phyloP scores from a whole-genome alignment of 2,113 vertebrate species.

The Thunnus maccoyii region DNA sequence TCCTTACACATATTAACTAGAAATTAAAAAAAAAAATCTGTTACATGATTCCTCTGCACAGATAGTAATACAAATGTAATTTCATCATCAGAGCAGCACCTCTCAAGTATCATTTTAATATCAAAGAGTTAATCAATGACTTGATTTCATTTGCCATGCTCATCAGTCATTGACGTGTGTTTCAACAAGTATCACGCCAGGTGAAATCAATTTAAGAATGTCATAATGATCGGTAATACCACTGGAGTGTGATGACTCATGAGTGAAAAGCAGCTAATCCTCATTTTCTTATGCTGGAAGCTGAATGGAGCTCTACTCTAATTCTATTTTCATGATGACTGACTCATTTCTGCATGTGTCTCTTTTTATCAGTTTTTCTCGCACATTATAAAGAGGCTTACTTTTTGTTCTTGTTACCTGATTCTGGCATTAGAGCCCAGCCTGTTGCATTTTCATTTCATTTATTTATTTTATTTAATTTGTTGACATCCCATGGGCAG shows the following conservation, averaged over 20 bases:
- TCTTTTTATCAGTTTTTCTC: slow-evolving; percentile 29
- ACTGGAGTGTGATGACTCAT: slow-evolving; percentile 56
- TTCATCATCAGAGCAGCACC: slow-evolving; percentile 2
- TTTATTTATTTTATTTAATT: slow-evolving; percentile 27
- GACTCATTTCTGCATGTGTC: slow-evolving; percentile 44
- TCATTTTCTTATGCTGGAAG: slow-evolving; percentile 37
- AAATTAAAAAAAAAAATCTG: neutral
- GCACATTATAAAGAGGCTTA: slow-evolving; percentile 18
- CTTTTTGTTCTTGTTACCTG: slow-evolving; percentile 47
- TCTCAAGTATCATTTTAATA: slow-evolving; percentile 50
- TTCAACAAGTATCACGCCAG: slow-evolving; percentile 63
- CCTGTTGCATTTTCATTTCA: slow-evolving; percentile 52
- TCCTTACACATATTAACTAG: neutral
- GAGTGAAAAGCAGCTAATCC: slow-evolving; percentile 65
- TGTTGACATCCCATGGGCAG: slow-evolving; percentile 39
- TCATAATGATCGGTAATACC: slow-evolving; percentile 62
- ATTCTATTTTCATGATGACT: slow-evolving; percentile 58
- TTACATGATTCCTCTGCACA: neutral
- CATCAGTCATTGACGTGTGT: slow-evolving; percentile 59
- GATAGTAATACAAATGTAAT: slow-evolving; percentile 15
- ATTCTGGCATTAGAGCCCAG: slow-evolving; percentile 47
- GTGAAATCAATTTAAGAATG: slow-evolving; percentile 70
- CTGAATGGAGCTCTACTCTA: slow-evolving; percentile 39
- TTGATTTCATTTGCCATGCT: slow-evolving; percentile 47
- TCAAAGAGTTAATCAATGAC: slow-evolving; percentile 53